A percentile compares a stretch with the other conserved stretches of the same genome.
Evolutionary conservation across 1,140 invertebrate species (phyloP).

Genomic region (Bombus waltoni): DNA sequence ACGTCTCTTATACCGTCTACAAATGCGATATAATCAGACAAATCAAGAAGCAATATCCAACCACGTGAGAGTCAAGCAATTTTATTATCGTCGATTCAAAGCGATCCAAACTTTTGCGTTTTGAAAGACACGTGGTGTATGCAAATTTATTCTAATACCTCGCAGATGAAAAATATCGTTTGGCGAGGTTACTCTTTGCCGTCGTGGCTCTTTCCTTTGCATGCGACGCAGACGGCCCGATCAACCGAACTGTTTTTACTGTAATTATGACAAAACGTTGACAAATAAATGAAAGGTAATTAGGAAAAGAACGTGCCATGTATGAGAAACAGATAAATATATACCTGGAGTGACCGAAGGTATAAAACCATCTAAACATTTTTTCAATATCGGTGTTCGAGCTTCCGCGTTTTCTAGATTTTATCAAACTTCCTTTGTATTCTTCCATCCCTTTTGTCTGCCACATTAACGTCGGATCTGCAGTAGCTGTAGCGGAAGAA

Average conservation of each 20-base stretch:
- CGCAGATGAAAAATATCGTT: no score
- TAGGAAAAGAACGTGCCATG: neutral
- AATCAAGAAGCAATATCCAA: neutral
- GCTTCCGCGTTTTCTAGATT: slow-evolving; percentile 47
- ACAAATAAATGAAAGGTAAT: neutral
- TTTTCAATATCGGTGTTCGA: slow-evolving; percentile 45
- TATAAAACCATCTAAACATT: slow-evolving; percentile 57
- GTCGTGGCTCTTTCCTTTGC: neutral
- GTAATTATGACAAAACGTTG: neutral
- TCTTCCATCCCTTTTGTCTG: neutral
- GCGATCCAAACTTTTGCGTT: no score
- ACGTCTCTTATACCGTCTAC: neutral
- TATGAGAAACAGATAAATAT: no score
- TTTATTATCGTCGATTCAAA: slow-evolving; percentile 16
- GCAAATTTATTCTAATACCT: neutral
- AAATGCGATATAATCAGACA: neutral
- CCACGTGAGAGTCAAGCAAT: neutral
- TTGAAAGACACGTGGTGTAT: neutral
- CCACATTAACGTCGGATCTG: neutral
- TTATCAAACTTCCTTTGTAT: neutral
- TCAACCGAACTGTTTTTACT: neutral
- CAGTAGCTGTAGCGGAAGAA: neutral
- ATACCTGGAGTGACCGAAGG: slow-evolving; percentile 22
- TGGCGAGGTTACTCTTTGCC: neutral
- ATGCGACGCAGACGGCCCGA: neutral